Evolutionary conservation across 2,888 invertebrate species (phyloP), one percentile per base, ranked within the genome.

Genomic region (Copidosoma aretas): DNA sequence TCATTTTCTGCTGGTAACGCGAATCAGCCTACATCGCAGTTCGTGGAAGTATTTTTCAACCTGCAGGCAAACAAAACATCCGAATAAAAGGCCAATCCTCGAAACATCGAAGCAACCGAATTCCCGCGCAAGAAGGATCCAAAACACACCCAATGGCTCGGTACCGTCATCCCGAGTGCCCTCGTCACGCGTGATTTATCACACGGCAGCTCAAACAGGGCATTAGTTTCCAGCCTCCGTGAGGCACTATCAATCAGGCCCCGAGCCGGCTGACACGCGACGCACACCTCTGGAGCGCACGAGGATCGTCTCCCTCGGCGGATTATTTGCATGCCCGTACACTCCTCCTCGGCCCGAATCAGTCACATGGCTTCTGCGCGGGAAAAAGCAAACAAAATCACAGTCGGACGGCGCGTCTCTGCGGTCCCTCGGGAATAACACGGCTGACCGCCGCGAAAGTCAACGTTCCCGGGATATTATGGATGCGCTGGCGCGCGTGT

Each of bases 221-320:
- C 60, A 14, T 68, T 65, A 65, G 71, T 71, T 67, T 67, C 62
- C 67, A 67, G 67, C 64, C 66, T 61, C n/a, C 54, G 58, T 54
- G 59, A 59, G 54, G 64, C 59, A 65, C 65, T 71, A 71, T 71
- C 71, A 71, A 68, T 71, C 71, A 71, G 65, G 17, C 15, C 53
- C n/a, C 56, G 64, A 56, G 62, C 61, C 65, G 8, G 32, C 8
- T 10, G 25, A 52, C 10, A 32, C 60, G n/a, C 60, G 15, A 19
- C 49, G 3, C 56, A 54, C n/a, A 49, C n/a, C n/a, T n/a, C n/a
- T n/a, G n/a, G n/a, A n/a, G n/a, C n/a, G n/a, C 15, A 19, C n/a
- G n/a, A 4, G 8, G 17, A 10, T 12, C 39, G 10, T 21, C 39
- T n/a, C 32, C 22, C 32, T 14, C 25, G 51, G 15, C 21, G 19